These are phyloP conservation scores for Danionella cerebrum DNA, from an alignment of 2,113 vertebrate genomes.

Conservation along the genomic window DNA sequence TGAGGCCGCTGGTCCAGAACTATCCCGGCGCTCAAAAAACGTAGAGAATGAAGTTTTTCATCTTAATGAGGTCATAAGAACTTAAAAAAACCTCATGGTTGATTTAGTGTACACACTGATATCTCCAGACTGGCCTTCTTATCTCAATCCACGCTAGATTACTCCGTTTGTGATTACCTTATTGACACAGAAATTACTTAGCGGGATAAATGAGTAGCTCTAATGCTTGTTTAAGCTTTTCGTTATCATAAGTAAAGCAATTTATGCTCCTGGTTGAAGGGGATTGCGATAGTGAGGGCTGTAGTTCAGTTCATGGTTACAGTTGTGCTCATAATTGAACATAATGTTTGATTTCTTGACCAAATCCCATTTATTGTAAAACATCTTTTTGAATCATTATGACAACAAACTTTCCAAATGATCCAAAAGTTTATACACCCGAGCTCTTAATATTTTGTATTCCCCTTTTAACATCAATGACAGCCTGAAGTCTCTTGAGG, in stretches of 20 bases:
- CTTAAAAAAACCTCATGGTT: too few relatives aligned
- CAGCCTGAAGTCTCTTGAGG: too few relatives aligned
- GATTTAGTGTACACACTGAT: background rate
- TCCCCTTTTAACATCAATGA: too few relatives aligned
- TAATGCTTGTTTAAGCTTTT: conserved; percentile 27
- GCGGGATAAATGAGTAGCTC: conserved; percentile 11
- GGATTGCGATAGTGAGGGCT: background rate
- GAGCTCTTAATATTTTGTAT: too few relatives aligned
- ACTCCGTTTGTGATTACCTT: conserved; percentile 26
- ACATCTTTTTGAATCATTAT: too few relatives aligned
- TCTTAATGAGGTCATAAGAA: background rate
- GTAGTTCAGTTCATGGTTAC: background rate
- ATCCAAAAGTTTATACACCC: too few relatives aligned
- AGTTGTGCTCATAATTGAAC: background rate
- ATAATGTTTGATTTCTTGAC: too few relatives aligned
- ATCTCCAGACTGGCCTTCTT: conserved; percentile 3
- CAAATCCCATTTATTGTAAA: too few relatives aligned
- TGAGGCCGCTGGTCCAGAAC: conserved; percentile 4
- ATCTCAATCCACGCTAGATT: conserved; percentile 20
- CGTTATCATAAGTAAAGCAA: conserved; percentile 37
- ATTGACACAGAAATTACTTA: conserved; percentile 34
- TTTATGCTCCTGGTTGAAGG: conserved; percentile 5
- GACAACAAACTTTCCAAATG: too few relatives aligned
- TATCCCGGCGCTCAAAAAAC: conserved; percentile 5
- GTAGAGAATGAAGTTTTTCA: background rate